Percentiles rank a stretch among this genome's conserved stretches.
These are phyloP conservation scores for Brachionus plicatilis DNA, from an alignment of 1,140 invertebrate genomes.

Conservation along the genomic window DNA sequence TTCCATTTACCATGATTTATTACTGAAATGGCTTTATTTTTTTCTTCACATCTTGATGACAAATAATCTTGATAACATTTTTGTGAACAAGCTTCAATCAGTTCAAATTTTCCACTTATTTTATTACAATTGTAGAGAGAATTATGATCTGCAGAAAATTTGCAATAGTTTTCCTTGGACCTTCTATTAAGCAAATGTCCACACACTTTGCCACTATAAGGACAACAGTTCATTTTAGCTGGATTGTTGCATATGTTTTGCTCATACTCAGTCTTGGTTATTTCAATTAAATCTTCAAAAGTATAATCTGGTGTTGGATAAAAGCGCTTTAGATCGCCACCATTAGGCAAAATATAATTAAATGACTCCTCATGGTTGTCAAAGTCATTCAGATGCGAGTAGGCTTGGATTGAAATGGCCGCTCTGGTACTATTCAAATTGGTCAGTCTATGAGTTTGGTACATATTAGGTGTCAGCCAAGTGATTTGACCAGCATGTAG, in stretches of 20 bases:
- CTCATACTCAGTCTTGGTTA: neutral
- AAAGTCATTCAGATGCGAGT: neutral
- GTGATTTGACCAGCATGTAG: neutral
- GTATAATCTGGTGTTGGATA: neutral
- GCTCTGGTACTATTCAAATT: neutral
- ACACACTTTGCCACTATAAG: neutral
- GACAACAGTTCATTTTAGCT: neutral
- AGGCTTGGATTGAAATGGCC: slow-evolving; percentile 11
- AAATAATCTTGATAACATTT: neutral
- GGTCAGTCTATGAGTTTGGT: slow-evolving; percentile 18
- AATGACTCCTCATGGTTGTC: neutral
- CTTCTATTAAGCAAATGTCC: neutral
- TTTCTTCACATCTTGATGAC: neutral
- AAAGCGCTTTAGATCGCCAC: neutral
- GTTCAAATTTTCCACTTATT: neutral
- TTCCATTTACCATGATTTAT: neutral
- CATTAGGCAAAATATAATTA: neutral
- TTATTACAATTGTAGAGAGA: neutral
- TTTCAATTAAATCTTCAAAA: slow-evolving; percentile 4
- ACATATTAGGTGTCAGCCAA: neutral
- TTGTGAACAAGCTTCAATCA: neutral
- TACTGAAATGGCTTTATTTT: neutral
- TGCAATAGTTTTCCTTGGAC: neutral
- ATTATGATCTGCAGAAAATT: neutral
- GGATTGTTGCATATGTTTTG: neutral